These are phyloP conservation scores for Halocaridina rubra DNA, from an alignment of 2,888 invertebrate species.

Conservation along the genomic window DNA sequence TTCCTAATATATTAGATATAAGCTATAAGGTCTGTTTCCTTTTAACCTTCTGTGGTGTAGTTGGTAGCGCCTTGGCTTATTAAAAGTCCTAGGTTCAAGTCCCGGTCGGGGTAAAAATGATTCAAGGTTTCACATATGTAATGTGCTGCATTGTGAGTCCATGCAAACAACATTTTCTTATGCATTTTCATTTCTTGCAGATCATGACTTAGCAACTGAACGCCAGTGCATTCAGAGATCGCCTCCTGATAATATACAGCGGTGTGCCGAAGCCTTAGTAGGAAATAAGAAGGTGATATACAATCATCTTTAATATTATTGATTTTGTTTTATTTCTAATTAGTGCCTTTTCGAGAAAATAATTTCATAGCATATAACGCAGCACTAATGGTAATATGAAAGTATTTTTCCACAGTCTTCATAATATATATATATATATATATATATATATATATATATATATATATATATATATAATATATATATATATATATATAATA, in stretches of 20 bases:
- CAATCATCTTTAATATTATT: background rate
- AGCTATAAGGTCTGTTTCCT: too few relatives aligned
- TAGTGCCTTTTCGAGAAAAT: too few relatives aligned
- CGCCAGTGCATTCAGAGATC: conserved; percentile 87
- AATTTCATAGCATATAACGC: too few relatives aligned
- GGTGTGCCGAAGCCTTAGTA: conserved; percentile 88
- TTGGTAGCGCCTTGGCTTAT: too few relatives aligned
- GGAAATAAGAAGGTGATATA: conserved; percentile 76
- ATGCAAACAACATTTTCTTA: too few relatives aligned
- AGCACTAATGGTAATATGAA: too few relatives aligned
- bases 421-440: background rate
- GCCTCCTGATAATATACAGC: conserved; percentile 88
- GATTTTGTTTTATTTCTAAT: background rate
- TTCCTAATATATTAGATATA: too few relatives aligned
- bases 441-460: background rate
- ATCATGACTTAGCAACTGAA: conserved; percentile 88
- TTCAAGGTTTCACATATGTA: too few relatives aligned
- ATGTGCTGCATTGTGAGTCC: too few relatives aligned
- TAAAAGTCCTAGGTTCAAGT: too few relatives aligned
- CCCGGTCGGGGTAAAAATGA: too few relatives aligned
- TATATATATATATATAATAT: background rate
- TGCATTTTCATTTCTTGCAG: conserved; percentile 71
- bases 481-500: background rate
- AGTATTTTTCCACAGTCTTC: background rate
- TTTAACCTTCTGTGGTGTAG: too few relatives aligned